Conservation (phyloP, 2,888 invertebrate genomes). For the Terebella lapidaria region DNA sequence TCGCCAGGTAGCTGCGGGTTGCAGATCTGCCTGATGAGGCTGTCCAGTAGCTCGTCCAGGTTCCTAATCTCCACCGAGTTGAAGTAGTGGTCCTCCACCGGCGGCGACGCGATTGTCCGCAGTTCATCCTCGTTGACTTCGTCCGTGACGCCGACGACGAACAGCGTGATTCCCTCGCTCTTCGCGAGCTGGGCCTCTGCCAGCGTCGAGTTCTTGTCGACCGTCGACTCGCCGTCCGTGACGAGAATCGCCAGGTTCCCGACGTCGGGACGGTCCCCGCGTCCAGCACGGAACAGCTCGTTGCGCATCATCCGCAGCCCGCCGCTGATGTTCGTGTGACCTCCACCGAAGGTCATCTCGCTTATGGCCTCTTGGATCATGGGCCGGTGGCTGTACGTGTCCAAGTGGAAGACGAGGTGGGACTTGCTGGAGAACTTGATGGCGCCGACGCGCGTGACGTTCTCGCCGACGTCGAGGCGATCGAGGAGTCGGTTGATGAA, state of each 20-base stretch:
- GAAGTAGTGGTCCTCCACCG: slow-evolving; percentile 11
- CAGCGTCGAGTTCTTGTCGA: slow-evolving; percentile 9
- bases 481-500: slow-evolving; percentile 11
- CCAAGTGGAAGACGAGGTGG: slow-evolving; percentile 10
- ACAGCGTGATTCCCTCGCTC: slow-evolving; percentile 4
- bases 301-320: slow-evolving; percentile 11
- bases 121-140: slow-evolving; percentile 12
- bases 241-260: slow-evolving; percentile 12
- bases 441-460: slow-evolving; percentile 11
- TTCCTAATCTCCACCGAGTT: slow-evolving; percentile 11
- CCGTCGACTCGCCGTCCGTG: slow-evolving; percentile 18
- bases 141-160: slow-evolving; percentile 14
- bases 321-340: slow-evolving; percentile 16
- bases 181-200: slow-evolving; percentile 12
- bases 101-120: slow-evolving; percentile 7
- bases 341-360: slow-evolving; percentile 12
- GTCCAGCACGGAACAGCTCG: slow-evolving; percentile 6
- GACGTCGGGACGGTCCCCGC: slow-evolving; percentile 16
- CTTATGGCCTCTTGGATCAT: slow-evolving; percentile 5
- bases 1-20: slow-evolving; percentile 1
- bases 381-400: slow-evolving; percentile 2
- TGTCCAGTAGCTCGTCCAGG: slow-evolving; percentile 5
- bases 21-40: slow-evolving; percentile 9
- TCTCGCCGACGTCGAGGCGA: slow-evolving; percentile 9
- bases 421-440: slow-evolving; percentile 14